Base-by-base conservation (phyloP, 2,113 vertebrate genomes). In the Engraulis encrasicolus region DNA sequence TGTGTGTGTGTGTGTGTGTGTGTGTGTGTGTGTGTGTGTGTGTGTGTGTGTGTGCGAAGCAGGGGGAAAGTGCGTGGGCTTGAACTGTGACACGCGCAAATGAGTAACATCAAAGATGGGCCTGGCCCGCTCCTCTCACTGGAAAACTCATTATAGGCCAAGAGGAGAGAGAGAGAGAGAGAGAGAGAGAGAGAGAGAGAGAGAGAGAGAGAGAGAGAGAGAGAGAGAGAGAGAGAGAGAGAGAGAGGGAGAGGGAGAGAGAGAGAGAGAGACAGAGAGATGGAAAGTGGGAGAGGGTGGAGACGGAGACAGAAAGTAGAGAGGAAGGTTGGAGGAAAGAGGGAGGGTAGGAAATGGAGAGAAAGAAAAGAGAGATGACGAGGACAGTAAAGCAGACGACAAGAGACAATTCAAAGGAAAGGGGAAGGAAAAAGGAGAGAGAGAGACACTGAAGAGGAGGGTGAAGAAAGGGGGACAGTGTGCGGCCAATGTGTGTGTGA, bases 91-190 rank as follows among this genome's bases (percentile, higher is more conserved):
- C 89, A 92, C 87, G 89, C 88, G 82, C 88, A 91, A 93, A 91
- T 91, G 92, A 92, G 87, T 84, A 50, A 81, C 84, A 92, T 93
- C 91, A 93, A 92, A 93, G 90, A 38, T 74, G 81, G 81, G 80
- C 85, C 91, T 92, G 89, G 87, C 77, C 54, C 23, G 81, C 54
- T 36, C 50, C 27, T 31, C 86, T 83, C 38, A 19, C 91, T 93
- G 93, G 92, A 92, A 92, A 93, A 93, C 84, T 81, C 91, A 92
- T 93, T 83, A 86, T 50, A 31, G 58, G 82, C 19, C 14, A 83
- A 86, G 84, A 85, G 61, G 31, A 31, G 54, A n/a, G 20, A n/a
- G 54, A 87, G 37, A 80, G 82, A 80, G 27, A 77, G 78, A 50
- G 5, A 40, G 58, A 71, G 50, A 81, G 66, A 78, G 78, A 82